Percentiles rank a stretch among this genome's conserved stretches.
phyloP scores from a whole-genome alignment of 1,140 invertebrate genomes.

The Globodera rostochiensis region DNA sequence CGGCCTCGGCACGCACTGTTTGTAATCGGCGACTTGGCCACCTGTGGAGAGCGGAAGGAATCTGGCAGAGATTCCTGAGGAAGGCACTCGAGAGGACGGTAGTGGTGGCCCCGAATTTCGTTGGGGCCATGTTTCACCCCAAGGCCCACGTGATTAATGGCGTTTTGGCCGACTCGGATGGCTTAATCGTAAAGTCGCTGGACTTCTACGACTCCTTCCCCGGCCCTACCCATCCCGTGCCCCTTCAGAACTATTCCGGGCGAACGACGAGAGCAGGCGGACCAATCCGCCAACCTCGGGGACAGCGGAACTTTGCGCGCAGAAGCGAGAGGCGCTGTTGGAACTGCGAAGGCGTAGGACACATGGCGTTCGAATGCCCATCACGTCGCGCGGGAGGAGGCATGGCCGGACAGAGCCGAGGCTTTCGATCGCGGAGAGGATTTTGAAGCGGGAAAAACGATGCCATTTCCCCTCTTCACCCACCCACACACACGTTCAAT shows the following conservation, averaged over 20 bases:
- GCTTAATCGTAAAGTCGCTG: not conserved
- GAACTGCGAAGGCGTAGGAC: not conserved
- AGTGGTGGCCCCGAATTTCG: not conserved
- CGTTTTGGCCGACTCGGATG: not conserved
- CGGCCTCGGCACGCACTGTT: not conserved
- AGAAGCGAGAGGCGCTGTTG: not conserved
- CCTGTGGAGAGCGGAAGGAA: constrained; percentile 2
- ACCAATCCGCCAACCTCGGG: not conserved
- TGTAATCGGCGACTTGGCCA: not conserved
- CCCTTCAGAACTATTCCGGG: not conserved
- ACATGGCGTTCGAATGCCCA: not conserved
- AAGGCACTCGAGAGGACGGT: not conserved
- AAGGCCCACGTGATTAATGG: not conserved
- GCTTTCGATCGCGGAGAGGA: not conserved
- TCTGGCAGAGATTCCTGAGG: not conserved
- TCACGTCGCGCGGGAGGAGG: not conserved
- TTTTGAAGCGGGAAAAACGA: not conserved
- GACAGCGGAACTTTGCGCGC: not conserved
- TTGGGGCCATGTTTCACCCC: not conserved
- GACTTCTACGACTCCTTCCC: not conserved
- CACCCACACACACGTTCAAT: too few species aligned
- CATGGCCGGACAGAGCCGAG: not conserved
- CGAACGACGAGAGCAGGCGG: too few species aligned
- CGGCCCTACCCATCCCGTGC: not conserved
- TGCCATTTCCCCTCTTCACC: not conserved